Base-by-base conservation (phyloP, 2,797 vertebrate species). In the Catharus ustulatus region DNA sequence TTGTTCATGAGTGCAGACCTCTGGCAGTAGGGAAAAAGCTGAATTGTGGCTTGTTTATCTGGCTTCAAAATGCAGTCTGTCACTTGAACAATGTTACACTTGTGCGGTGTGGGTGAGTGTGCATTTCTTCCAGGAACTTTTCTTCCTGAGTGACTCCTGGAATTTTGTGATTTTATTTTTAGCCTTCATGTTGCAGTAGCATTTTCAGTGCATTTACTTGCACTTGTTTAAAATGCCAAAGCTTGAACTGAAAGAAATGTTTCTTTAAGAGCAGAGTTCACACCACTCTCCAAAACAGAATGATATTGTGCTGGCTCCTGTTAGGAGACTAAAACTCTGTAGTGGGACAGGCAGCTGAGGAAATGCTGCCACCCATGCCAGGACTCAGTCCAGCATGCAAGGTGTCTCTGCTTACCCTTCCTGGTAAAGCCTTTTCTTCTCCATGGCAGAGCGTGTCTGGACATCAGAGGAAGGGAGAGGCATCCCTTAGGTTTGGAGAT, bases 141-240 rank as follows among this genome's bases (percentile, higher is more conserved):
- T 45, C 43, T 86, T 88, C 26, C 51, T 3, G 7, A 82, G 38
- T 20, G 38, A 32, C 66, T 93, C 46, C 84, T 84, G 75, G 85
- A 38, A 45, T 83, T 72, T 80, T 66, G 24, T 58, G 46, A 42
- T 91, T 78, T 11, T 58, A 51, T 67, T 90, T 90, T 92, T 87
- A 92, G 79, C 79, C 61, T 89, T 95, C 76, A 42, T 49, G 46
- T 92, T 93, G 66, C 87, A 78, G 22, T 66, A 87, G 69, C 51
- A 11, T 87, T 94, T 87, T 62, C 54, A 77, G 75, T 80, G 64
- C 57, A 13, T 67, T 74, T 89, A 90, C 80, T 66, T 81, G 84
- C 62, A 73, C 73, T 55, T 63, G 15, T 88, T 91, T 72, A 75
- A 93, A 93, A 62, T n/a, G 23, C 54, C 54, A 55, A 40, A 71